These are phyloP conservation scores for Cylas formicarius DNA, from an alignment of 1,140 invertebrate genomes.

Conservation along the genomic window DNA sequence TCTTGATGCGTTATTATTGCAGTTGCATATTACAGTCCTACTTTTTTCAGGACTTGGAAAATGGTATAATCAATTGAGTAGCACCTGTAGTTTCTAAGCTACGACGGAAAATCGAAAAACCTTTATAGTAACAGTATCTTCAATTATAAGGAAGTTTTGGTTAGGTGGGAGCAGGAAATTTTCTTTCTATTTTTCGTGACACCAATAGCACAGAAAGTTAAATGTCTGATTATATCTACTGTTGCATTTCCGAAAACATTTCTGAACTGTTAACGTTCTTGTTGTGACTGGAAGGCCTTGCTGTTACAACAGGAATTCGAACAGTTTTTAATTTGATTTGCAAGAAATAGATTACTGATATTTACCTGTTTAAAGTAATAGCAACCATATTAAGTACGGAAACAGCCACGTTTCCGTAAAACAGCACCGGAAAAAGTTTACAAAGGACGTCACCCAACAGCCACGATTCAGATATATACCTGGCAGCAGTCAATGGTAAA, in stretches of 20 bases:
- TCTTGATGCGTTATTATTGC: too few relatives aligned
- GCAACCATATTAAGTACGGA: conserved; percentile 83
- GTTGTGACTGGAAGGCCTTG: not conserved
- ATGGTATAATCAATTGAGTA: too few relatives aligned
- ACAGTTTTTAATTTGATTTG: not conserved
- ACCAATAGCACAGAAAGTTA: not conserved
- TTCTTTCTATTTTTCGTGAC: not conserved
- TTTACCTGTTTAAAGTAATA: conserved; percentile 80
- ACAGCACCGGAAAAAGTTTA: conserved; percentile 78
- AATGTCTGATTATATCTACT: not conserved
- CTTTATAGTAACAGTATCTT: too few relatives aligned
- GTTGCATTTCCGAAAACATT: not conserved
- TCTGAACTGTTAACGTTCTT: conserved; percentile 1
- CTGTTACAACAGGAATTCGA: not conserved
- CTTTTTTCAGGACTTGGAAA: too few relatives aligned
- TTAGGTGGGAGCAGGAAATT: too few relatives aligned
- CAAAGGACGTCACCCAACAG: conserved; percentile 71
- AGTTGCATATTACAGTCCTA: too few relatives aligned
- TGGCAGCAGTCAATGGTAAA: conserved; percentile 72
- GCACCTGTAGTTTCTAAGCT: too few relatives aligned
- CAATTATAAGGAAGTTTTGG: too few relatives aligned
- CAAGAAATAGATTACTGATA: not conserved
- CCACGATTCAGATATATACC: conserved; percentile 77
- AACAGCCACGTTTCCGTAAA: conserved; percentile 83
- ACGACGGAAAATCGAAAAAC: too few relatives aligned